These are phyloP conservation scores for Sebastes matsubarae DNA, from an alignment of 2,797 vertebrate species.

Conservation along the genomic window DNA sequence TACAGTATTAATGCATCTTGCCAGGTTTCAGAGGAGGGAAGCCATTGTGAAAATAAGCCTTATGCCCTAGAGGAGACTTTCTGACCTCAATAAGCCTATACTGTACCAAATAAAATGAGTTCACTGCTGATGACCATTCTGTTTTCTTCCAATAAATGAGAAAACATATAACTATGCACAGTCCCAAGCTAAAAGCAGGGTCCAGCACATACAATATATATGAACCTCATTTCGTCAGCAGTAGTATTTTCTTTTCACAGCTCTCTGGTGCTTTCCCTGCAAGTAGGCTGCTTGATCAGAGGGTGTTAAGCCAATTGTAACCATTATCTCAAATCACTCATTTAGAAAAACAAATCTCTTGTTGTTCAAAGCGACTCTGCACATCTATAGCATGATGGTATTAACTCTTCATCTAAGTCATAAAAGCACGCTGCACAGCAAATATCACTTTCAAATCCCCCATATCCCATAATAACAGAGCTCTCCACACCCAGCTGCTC, in stretches of 20 bases:
- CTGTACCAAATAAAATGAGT: background rate
- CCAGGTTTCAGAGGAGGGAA: background rate
- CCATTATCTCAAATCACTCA: conserved; percentile 44
- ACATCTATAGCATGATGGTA: conserved; percentile 4
- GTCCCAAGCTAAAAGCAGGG: background rate
- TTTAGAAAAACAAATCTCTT: conserved; percentile 2
- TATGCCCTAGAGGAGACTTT: background rate
- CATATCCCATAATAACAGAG: conserved; percentile 3
- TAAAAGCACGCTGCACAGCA: background rate
- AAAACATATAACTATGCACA: background rate
- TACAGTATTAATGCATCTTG: background rate
- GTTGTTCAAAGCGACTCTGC: background rate
- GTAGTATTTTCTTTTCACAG: background rate
- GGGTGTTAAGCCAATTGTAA: conserved; percentile 22
- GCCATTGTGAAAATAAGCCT: background rate
- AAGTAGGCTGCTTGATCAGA: conserved; percentile 29
- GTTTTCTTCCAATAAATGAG: background rate
- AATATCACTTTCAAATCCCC: conserved; percentile 19
- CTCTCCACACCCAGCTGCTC: background rate
- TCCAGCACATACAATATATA: conserved; percentile 31
- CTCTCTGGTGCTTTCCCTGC: conserved; percentile 18
- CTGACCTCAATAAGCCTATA: conserved; percentile 5
- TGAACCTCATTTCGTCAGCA: background rate
- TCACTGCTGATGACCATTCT: background rate
- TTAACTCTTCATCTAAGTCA: conserved; percentile 8